Evolutionary conservation across 2,797 vertebrate species (phyloP).

Genomic region (Mus minutoides): DNA sequence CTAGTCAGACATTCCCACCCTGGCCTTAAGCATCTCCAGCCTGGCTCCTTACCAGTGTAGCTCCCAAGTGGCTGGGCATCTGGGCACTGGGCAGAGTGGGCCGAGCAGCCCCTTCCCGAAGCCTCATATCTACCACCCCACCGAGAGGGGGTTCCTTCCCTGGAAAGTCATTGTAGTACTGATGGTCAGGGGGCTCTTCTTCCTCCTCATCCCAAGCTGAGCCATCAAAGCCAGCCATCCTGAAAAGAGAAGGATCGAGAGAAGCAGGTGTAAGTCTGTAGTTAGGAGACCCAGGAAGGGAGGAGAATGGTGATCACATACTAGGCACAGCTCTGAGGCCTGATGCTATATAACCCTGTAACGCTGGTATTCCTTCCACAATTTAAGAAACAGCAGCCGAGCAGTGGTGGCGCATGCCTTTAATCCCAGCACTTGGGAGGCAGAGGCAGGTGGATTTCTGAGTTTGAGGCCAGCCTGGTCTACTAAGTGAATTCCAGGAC

Average conservation of each 20-base stretch:
- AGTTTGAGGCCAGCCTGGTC: no score
- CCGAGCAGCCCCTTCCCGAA: conserved; percentile 84
- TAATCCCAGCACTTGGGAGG: no score
- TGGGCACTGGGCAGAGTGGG: conserved; percentile 68
- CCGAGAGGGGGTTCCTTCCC: conserved; percentile 98
- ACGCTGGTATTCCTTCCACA: not conserved
- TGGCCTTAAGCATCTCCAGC: not conserved
- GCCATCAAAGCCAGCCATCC: conserved; percentile 98
- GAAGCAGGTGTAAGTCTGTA: not conserved
- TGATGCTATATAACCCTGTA: not conserved
- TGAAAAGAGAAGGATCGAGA: conserved; percentile 74
- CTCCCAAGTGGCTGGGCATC: conserved; percentile 88
- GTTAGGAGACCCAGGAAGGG: not conserved
- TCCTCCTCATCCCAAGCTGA: conserved; percentile 99
- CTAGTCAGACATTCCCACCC: not conserved
- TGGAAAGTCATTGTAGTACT: conserved; percentile 98
- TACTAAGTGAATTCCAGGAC: no score
- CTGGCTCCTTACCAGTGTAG: conserved; percentile 92
- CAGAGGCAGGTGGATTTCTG: no score
- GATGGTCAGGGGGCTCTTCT: conserved; percentile 93
- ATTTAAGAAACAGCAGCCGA: not conserved
- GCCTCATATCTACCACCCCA: conserved; percentile 95
- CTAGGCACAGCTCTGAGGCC: not conserved
- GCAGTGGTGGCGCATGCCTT: no score
- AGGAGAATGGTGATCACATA: fast-evolving